These are phyloP conservation scores for Escarpia spicata DNA, from an alignment of 2,888 invertebrate species.

Conservation along the genomic window DNA sequence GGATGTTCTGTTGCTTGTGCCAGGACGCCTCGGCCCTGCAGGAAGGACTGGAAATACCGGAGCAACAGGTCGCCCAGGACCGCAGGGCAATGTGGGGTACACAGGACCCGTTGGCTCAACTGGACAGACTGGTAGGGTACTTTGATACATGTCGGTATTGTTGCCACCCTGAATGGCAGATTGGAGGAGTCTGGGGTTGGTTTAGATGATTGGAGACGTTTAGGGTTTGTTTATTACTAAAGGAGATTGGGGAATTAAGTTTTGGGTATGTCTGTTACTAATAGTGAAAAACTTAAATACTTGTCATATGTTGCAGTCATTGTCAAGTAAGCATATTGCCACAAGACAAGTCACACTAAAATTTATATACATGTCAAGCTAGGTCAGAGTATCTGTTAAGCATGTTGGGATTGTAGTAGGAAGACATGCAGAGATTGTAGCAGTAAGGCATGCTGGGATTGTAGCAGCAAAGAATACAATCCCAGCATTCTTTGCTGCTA, in stretches of 20 bases:
- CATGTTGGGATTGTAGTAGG: background rate
- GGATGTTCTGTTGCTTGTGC: background rate
- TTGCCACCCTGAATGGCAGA: background rate
- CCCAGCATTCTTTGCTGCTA: background rate
- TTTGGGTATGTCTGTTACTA: background rate
- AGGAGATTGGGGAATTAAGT: too few relatives aligned
- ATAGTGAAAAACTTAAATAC: background rate
- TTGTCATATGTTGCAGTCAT: background rate
- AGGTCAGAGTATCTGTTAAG: too few relatives aligned
- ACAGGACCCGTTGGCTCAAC: background rate
- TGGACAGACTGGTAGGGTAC: background rate
- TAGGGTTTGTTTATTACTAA: too few relatives aligned
- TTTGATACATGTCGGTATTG: background rate
- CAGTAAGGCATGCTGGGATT: background rate
- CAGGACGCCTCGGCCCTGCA: background rate
- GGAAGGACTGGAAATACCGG: background rate
- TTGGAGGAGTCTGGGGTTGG: background rate
- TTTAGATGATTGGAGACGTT: background rate
- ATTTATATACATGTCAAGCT: background rate
- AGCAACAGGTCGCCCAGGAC: background rate
- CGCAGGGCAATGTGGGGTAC: background rate
- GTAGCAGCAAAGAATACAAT: background rate
- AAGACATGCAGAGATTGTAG: background rate
- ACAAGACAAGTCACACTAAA: background rate
- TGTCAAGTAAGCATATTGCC: background rate